These are phyloP conservation scores for Tetraodon nigroviridis DNA, from an alignment of 2,113 vertebrate species.

Conservation along the genomic window DNA sequence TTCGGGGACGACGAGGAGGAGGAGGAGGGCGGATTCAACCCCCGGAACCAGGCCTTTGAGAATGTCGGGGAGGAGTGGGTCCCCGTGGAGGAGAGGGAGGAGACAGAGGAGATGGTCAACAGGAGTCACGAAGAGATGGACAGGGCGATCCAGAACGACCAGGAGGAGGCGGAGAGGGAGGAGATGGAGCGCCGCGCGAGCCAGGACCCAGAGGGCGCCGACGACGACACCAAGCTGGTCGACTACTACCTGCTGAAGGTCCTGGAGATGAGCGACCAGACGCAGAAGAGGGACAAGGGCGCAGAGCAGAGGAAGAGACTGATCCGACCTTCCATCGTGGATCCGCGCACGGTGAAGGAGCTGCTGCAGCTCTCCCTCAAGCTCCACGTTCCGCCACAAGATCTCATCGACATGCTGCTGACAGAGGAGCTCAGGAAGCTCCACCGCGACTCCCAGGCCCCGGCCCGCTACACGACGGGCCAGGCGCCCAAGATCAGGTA, in stretches of 20 bases:
- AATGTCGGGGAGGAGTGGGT: constrained; percentile 95
- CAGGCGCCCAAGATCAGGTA: constrained; percentile 78
- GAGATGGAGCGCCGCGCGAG: constrained; percentile 80
- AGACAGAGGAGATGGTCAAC: constrained; percentile 88
- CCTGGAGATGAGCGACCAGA: constrained; percentile 78
- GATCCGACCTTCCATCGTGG: constrained; percentile 79
- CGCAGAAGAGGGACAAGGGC: constrained; percentile 63
- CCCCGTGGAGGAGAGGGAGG: constrained; percentile 89
- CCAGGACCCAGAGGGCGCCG: constrained; percentile 75
- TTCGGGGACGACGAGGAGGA: constrained; percentile 79
- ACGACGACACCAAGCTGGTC: constrained; percentile 84
- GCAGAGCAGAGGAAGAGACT: constrained; percentile 76
- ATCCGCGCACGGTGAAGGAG: constrained; percentile 85
- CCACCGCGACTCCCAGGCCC: constrained; percentile 67
- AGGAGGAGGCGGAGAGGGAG: constrained; percentile 70
- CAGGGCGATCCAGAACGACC: constrained; percentile 71
- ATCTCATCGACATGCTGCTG: constrained; percentile 91
- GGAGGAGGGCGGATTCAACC: constrained; percentile 80
- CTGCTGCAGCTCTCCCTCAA: constrained; percentile 91
- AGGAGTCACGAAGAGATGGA: constrained; percentile 86
- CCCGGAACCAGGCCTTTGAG: constrained; percentile 88
- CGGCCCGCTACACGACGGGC: constrained; percentile 75
- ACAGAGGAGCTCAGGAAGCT: constrained; percentile 83
- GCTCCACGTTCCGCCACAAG: constrained; percentile 93
- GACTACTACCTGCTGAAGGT: constrained; percentile 86